These are phyloP conservation scores for Mermis nigrescens DNA, from an alignment of 2,888 invertebrate genomes.

Conservation along the genomic window DNA sequence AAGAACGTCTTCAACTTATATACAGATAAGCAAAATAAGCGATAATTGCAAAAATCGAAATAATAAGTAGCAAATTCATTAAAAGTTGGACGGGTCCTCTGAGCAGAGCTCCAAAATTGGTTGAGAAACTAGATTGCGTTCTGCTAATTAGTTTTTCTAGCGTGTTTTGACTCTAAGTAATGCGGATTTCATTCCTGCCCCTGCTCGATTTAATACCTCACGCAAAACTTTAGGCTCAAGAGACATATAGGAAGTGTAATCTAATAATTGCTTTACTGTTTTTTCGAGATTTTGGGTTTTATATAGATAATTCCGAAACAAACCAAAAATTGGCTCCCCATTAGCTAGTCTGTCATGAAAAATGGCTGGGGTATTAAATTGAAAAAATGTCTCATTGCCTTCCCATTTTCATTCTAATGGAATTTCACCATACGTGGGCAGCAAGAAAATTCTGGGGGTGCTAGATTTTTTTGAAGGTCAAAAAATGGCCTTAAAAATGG, in stretches of 20 bases:
- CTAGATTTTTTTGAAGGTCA: no score
- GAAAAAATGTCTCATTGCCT: not conserved
- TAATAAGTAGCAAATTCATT: not conserved
- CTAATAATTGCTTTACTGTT: not conserved
- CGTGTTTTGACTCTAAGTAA: not conserved
- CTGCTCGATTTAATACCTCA: not conserved
- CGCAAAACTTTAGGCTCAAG: not conserved
- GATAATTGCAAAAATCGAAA: not conserved
- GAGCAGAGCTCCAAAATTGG: not conserved
- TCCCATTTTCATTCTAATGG: not conserved
- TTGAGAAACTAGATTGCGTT: not conserved
- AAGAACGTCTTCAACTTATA: no score
- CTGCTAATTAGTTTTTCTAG: not conserved
- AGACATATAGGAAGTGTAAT: not conserved
- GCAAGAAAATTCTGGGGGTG: no score
- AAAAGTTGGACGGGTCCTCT: not conserved
- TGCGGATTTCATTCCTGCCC: not conserved
- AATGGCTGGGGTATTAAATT: not conserved
- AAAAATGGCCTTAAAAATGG: no score
- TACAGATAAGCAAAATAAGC: not conserved
- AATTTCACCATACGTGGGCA: no score
- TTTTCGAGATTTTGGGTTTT: not conserved
- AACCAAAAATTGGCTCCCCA: not conserved
- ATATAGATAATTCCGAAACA: not conserved
- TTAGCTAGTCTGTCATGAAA: slow-evolving; percentile 1